A percentile compares a stretch with the other conserved stretches of the same genome.
Evolutionary conservation across 2,888 invertebrate species (phyloP).

Genomic region (Drosophila borborema): DNA sequence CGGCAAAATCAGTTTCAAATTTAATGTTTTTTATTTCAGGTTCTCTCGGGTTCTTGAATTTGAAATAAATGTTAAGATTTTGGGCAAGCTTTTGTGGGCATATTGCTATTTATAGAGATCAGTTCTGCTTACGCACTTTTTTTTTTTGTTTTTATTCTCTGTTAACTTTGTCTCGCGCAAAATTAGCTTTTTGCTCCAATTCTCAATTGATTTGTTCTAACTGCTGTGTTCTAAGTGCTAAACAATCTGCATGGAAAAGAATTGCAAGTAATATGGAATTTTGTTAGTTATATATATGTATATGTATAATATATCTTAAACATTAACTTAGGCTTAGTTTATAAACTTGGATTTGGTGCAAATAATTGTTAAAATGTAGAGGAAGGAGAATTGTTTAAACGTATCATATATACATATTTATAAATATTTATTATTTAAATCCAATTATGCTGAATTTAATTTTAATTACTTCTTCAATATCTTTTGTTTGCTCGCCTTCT

Average conservation of each 20-base stretch:
- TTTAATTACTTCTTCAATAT: too few species aligned
- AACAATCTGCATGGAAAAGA: slow-evolving; percentile 53
- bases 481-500: too few species aligned
- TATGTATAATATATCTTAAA: slow-evolving; percentile 10
- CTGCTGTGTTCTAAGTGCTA: slow-evolving; percentile 44
- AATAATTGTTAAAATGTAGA: slow-evolving; percentile 63
- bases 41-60: slow-evolving; percentile 28
- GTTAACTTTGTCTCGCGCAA: slow-evolving; percentile 22
- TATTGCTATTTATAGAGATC: not conserved
- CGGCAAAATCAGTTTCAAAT: slow-evolving; percentile 39
- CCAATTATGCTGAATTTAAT: too few species aligned
- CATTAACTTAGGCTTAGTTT: slow-evolving; percentile 33
- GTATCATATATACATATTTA: too few species aligned
- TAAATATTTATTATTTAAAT: too few species aligned
- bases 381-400: too few species aligned
- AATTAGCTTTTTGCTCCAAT: slow-evolving; percentile 26
- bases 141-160: not conserved
- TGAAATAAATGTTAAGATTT: slow-evolving; percentile 58
- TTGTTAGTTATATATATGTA: slow-evolving; percentile 28
- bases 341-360: slow-evolving; percentile 37
- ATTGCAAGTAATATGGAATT: slow-evolving; percentile 9
- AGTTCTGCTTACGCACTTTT: slow-evolving; percentile 73
- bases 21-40: slow-evolving; percentile 33
- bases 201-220: slow-evolving; percentile 27
- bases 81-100: slow-evolving; percentile 2